Evolutionary conservation across 1,140 invertebrate species (phyloP), one percentile per base, ranked within the genome.

Genomic region (Zaprionus camerounensis): DNA sequence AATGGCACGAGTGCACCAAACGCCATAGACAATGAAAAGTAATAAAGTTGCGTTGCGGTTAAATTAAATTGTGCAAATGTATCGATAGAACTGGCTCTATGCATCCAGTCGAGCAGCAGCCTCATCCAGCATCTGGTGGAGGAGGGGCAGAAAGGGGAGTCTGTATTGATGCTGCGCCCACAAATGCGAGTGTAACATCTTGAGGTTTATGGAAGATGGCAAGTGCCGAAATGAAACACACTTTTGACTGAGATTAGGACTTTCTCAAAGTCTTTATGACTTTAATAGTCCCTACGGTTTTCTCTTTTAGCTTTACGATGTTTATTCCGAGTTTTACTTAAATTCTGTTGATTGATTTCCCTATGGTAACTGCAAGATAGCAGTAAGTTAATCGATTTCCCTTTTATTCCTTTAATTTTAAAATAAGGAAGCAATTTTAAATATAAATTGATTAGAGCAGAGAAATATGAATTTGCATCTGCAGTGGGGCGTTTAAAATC

Each of bases 41-140:
- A 88, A 88, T 88, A 88, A 88, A 90, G 72, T 90, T 81, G 84
- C 81, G 84, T 85, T 84, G 84, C 81, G 84, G 84, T 82, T 80
- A 90, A 88, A 88, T 90, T 85, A 88, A 90, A 88, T 88, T 90
- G 85, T 82, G 78, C 79, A 88, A 82, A 88, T 79, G 71, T 88
- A 90, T 88, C 85, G 78, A 88, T 86, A 83, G 78, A 34, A 34
- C 31, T 34, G 75, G 78, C 82, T 81, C 78, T 81, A 83, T 82
- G 81, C 71, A 61, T 17, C 17, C 58, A 49, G 64, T 11, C 41
- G 63, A 53, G 31, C 51, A 63, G 5, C 31, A 34, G 31, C 31
- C 31, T 34, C 3, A 34, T 34, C 34, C 17, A 17, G 28, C n/a
- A 46, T 15, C 11, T 17, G 2, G 22, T 12, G n/a, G 20, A 28